Evolutionary conservation across 1,140 invertebrate species (phyloP).

Genomic region (Stratiolaelaps scimitus): DNA sequence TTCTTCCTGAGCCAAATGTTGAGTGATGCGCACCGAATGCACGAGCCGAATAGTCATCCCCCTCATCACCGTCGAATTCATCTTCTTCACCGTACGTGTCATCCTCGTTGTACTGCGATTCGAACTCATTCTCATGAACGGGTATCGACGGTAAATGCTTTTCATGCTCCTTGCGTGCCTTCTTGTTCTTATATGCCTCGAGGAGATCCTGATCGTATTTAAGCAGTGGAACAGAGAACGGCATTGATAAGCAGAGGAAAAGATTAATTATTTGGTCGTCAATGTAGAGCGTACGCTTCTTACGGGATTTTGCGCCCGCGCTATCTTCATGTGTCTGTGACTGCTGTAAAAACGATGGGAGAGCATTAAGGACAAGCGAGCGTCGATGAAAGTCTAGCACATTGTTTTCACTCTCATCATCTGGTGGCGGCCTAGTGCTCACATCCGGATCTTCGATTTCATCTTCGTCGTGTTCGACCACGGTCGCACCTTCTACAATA

Average conservation of each 20-base stretch:
- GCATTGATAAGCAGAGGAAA: not conserved
- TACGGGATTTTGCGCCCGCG: not conserved
- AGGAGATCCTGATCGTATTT: not conserved
- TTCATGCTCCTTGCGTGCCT: not conserved
- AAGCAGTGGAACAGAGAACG: not conserved
- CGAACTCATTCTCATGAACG: not conserved
- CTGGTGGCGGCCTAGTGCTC: not conserved
- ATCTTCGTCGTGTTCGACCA: not conserved
- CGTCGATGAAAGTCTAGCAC: too few relatives aligned
- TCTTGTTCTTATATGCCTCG: not conserved
- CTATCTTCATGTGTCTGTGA: not conserved
- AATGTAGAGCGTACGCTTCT: not conserved
- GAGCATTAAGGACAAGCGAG: not conserved
- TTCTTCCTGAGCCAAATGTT: too few relatives aligned
- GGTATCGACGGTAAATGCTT: not conserved
- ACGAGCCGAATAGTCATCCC: not conserved
- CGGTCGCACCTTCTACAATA: too few relatives aligned
- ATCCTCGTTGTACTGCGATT: not conserved
- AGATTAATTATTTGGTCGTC: not conserved
- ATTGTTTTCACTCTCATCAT: not conserved
- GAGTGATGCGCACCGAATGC: too few relatives aligned
- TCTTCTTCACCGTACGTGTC: constrained; percentile 5
- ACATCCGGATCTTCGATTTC: not conserved
- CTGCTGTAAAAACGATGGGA: not conserved
- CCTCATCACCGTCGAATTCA: not conserved